Evolutionary conservation across 2,113 vertebrate species (phyloP), one percentile per base, ranked within the genome.

Genomic region (Pipra filicauda): DNA sequence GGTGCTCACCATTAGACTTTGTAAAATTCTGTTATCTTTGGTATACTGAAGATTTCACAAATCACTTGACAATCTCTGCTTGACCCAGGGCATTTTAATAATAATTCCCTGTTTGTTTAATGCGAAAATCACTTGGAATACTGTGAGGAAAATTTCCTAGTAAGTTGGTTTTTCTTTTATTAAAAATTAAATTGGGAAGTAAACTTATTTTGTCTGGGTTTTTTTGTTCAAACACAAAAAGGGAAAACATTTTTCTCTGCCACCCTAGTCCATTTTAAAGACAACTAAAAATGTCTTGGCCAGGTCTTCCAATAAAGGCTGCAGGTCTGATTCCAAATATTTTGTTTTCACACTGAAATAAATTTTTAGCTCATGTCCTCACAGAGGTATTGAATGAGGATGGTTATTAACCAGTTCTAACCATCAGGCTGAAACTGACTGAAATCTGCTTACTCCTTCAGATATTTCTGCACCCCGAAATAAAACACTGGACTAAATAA

Each of bases 21-120:
- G 49, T 12, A 73, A 66, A 64, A 67, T 61, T 61, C 71, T 46
- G 51, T 69, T 30, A 21, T 98, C 97, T 98, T 98, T 98, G 98
- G 97, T 98, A 89, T 96, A 81, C 71, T 75, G 67, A 89, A 89
- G 65, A 75, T 86, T 58, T 54, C n/a, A 55, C 18, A 66, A 52
- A 71, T 91, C 65, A 9, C 61, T 78, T 81, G 33, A 72, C 55
- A 75, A 59, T 55, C 65, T 89, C 61, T 44, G 39, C 74, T 88
- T 65, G 46, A 74, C 73, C 64, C 46, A 85, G 86, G 70, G 37
- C 70, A 64, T 70, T 74, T 72, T 70, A 62, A n/a, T 35, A 72
- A 22, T 39, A 61, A 61, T 37, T 52, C 37, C 55, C 44, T 26
- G 21, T 39, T 84, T 41, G 26, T 49, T 83, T 57, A 67, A 79